Base-by-base conservation (phyloP, 1,140 invertebrate genomes). In the Carcinoscorpius rotundicauda region DNA sequence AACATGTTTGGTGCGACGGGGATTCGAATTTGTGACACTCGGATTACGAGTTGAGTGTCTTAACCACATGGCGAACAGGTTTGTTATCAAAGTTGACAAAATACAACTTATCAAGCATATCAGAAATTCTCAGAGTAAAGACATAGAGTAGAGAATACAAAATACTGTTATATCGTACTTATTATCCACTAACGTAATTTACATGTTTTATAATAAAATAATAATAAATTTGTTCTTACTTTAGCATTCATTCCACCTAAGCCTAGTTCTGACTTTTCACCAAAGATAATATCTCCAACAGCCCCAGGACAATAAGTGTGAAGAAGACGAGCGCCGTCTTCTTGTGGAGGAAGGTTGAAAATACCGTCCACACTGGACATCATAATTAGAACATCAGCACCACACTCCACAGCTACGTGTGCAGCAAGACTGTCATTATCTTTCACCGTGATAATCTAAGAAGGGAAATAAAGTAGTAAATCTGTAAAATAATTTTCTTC, bases 301-400 rank as follows among this genome's bases (percentile, higher is more conserved):
- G 84, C 81, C 56, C 82, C 77, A 71, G 80, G 82, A 60, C 72
- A 77, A 70, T 92, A 99, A 0, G 92, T 97, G 72, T 93, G 87
- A 71, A 99, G 83, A 73, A 99, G 84, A 64, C 90, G 84, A 0
- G 97, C 93, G 0, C 94, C 95, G 70, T 98, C 92, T 74, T 92
- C 85, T 80, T 86, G 89, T 5, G 97, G 96, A 0, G 96, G 95
- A 66, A 89, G 85, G 65, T 93, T 98, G 79, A 97, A 98, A 64
- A 99, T 93, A 1, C 97, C 97, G 73, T 99, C 92, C 0, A 99
- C 97, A 75, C 99, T 94, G 51, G 93, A 97, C 91, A 99, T 96
- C 60, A 99, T 83, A 63, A 99, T 93, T 60, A 99, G 80, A 49
- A 99, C 81, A 75, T 99, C 96, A 0, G 95, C 91, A 68, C 90